These are phyloP conservation scores for Arctocebus calabarensis DNA, from an alignment of 2,797 vertebrate species.

Conservation along the genomic window DNA sequence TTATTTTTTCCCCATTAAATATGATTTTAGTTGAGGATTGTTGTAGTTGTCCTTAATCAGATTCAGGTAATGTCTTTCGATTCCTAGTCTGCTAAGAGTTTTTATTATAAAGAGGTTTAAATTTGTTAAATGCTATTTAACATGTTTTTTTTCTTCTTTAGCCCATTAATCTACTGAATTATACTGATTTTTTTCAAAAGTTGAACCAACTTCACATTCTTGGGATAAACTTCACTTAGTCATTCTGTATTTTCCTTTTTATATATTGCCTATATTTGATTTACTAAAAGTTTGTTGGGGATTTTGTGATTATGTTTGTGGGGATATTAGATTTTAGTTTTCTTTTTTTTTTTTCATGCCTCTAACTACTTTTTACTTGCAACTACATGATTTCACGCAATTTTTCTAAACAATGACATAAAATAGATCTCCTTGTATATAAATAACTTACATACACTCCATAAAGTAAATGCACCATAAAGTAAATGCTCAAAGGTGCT, in stretches of 20 bases:
- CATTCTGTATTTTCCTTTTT: background rate
- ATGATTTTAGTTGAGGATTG: background rate
- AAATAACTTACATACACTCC: too few relatives aligned
- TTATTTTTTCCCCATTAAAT: background rate
- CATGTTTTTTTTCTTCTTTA: background rate
- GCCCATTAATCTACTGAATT: background rate
- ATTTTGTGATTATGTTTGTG: background rate
- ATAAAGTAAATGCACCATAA: too few relatives aligned
- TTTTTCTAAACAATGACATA: too few relatives aligned
- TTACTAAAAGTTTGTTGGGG: background rate
- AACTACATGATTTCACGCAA: too few relatives aligned
- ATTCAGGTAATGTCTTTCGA: background rate
- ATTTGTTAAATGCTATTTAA: background rate
- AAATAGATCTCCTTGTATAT: too few relatives aligned
- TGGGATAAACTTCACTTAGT: background rate
- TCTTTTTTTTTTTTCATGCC: too few relatives aligned
- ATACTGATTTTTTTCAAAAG: slow-evolving; percentile 19
- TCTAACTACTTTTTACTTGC: too few relatives aligned
- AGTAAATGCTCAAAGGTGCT: too few relatives aligned
- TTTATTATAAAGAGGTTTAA: background rate
- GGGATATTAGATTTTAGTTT: background rate
- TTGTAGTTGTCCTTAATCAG: background rate
- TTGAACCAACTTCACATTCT: background rate
- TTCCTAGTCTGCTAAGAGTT: background rate
- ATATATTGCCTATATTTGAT: background rate